These are phyloP conservation scores for Magallana ariakensis DNA, from an alignment of 1,140 invertebrate species.

Conservation along the genomic window DNA sequence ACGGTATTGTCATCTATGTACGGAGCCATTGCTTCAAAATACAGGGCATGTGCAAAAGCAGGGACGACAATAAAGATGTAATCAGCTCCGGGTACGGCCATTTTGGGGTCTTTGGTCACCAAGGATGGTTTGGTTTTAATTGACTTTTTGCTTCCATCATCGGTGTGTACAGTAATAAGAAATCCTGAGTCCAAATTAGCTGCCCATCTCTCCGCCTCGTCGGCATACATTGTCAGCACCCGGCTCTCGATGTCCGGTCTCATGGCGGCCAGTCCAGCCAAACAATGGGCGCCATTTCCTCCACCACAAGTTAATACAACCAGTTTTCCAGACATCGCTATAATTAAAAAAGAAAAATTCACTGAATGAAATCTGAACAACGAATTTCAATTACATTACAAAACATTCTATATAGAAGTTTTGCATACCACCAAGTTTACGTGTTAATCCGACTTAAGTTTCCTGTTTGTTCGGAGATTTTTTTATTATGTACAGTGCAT, in stretches of 20 bases:
- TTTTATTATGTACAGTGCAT: no score
- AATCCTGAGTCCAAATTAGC: conserved; percentile 29
- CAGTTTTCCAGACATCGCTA: neutral
- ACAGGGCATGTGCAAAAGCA: conserved; percentile 63
- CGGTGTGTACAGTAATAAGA: conserved; percentile 42
- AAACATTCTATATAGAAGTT: no score
- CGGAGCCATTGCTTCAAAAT: conserved; percentile 61
- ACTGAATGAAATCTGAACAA: no score
- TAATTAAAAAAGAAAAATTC: neutral
- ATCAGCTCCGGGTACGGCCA: conserved; percentile 54
- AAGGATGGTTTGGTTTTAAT: conserved; percentile 50
- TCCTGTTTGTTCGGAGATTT: no score
- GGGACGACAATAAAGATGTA: conserved; percentile 65
- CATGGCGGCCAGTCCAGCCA: conserved; percentile 64
- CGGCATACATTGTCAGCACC: conserved; percentile 64
- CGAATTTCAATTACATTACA: no score
- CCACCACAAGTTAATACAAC: conserved; percentile 61
- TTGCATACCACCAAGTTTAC: no score
- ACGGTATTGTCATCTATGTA: conserved; percentile 57
- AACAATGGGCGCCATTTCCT: conserved; percentile 70
- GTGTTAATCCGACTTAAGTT: no score
- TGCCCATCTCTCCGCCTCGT: conserved; percentile 69
- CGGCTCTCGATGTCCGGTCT: conserved; percentile 58
- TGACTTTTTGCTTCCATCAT: conserved; percentile 21
- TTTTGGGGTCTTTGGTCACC: conserved; percentile 60